Base-by-base conservation (phyloP, 2,888 invertebrate species). In the Dynastes grantii region DNA sequence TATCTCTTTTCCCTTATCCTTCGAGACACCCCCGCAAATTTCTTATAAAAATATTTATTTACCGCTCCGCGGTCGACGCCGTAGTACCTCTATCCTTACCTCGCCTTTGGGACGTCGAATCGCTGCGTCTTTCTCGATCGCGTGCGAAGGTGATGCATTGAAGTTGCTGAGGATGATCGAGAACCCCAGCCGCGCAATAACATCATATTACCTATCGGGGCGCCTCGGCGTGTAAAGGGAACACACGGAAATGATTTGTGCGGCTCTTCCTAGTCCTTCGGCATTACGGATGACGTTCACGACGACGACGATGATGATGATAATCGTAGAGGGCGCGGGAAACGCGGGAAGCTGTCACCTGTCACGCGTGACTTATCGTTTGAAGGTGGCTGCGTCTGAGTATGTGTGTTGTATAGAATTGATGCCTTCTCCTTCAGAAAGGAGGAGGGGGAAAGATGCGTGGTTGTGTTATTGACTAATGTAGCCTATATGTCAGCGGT, bases 111-210 rank as follows among this genome's bases (percentile, higher is more conserved):
- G 2, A 58, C 22, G 8, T 58, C 22, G 22, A 1, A 58, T 58
- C 55, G 55, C 55, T 16, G 3, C 55, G 22, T 75, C 65, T 55
- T 65, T 8, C 40, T 75, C 49, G 32, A 53, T 11, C 61, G 63
- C 45, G 67, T 61, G 51, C 55, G 49, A 49, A 77, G 77, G 79
- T 77, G 79, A 73, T 75, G 65, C 73, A 71, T 70, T 61, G 80
- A 73, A 78, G 76, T 75, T 80, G 78, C 73, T 63, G 85, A 81
- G 86, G 85, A 88, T 88, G 89, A 89, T 89, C 88, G 88, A 89
- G 85, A 86, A 85, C 84, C 86, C 86, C 86, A 87, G 87, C 87
- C 87, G 8, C 87, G 88, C 88, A 88, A 88, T 89, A 89, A 88
- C 88, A 88, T 88, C 88, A 88, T 88, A 88, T 89, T 88, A 88